Base-by-base conservation (phyloP, 2,797 vertebrate species). In the Falco naumanni region DNA sequence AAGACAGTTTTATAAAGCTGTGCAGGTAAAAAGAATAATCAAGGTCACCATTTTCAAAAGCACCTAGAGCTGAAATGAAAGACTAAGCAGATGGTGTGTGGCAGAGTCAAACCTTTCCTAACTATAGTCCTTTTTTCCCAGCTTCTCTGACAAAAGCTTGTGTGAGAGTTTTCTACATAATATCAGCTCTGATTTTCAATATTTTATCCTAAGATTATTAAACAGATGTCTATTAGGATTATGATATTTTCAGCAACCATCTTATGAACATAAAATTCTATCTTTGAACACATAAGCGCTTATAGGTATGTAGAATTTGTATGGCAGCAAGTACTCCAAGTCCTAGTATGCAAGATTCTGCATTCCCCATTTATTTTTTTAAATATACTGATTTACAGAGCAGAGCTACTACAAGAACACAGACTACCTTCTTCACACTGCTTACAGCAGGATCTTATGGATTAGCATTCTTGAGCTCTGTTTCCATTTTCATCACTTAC, bases 21-120 rank as follows among this genome's bases (percentile, higher is more conserved):
- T 43, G 26, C 3, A 4, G 72, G 66, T 84, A 87, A 79, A 93
- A 95, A 83, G 69, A 90, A 88, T 91, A 51, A 71, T 91, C 94
- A 96, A 89, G 86, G 87, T 84, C 89, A 94, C 70, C 37, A 37
- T 88, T 93, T 81, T 90, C 72, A 88, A 84, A 91, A 93, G 51
- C 64, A 88, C 33, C 47, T 87, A 81, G 41, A 84, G n/a, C 63
- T 84, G 66, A 93, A 95, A 89, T 48, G 70, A 93, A 93, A 93
- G 51, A 59, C 66, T 88, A 81, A 95, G 80, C 74, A 96, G 77
- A 94, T 82, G 65, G 63, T 34, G 20, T 54, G 31, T 88, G 80
- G 54, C 85, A 51, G 41, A 88, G 59, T 88, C 56, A 92, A 91
- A 50, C 17, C 34, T 63, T 75, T 86, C 59, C 31, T 70, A 72